phyloP scores from a whole-genome alignment of 1,140 invertebrate species.

The Ridgeia piscesae region DNA sequence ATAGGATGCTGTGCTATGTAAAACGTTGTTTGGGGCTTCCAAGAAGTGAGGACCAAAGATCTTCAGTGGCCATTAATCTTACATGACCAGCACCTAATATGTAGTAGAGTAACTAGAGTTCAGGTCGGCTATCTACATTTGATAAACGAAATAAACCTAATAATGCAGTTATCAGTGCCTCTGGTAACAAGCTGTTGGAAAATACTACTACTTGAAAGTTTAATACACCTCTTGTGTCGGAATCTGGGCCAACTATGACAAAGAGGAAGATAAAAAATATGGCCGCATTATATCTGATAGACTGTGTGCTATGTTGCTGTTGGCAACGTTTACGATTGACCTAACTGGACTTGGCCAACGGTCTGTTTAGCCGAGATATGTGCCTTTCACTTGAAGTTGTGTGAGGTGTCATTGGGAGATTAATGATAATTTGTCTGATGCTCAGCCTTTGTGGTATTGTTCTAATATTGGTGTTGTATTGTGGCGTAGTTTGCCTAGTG shows the following conservation, averaged over 20 bases:
- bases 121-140: not conserved
- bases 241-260: not conserved
- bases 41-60: no score
- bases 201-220: not conserved
- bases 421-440: not conserved
- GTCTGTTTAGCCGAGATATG: not conserved
- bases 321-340: not conserved
- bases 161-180: not conserved
- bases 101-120: not conserved
- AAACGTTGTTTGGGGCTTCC: no score
- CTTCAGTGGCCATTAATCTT: not conserved
- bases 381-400: not conserved
- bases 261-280: not conserved
- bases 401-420: not conserved
- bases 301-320: not conserved
- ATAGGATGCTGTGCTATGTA: no score
- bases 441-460: not conserved
- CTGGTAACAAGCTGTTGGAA: not conserved
- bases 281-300: not conserved
- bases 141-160: not conserved
- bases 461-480: not conserved
- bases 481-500: not conserved
- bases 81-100: not conserved
- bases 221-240: not conserved
- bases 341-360: not conserved